These are phyloP conservation scores for Tillus elongatus DNA, from an alignment of 2,888 invertebrate genomes.

Conservation along the genomic window DNA sequence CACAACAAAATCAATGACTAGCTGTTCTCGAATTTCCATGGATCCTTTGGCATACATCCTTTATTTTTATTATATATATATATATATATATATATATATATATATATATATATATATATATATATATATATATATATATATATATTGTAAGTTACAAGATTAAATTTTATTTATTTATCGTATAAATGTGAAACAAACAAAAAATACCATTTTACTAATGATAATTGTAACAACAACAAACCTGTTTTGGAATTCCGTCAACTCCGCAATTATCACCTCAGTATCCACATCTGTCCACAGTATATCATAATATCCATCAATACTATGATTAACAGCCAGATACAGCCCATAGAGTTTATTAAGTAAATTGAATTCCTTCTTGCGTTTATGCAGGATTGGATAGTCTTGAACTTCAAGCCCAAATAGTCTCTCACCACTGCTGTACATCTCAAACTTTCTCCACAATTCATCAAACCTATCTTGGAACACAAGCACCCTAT, in stretches of 20 bases:
- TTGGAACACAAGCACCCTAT: slow-evolving; percentile 67
- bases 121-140: too few species aligned
- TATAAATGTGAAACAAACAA: too few species aligned
- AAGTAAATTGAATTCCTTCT: slow-evolving; percentile 74
- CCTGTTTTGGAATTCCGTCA: slow-evolving; percentile 76
- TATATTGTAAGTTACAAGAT: too few species aligned
- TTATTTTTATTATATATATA: too few species aligned
- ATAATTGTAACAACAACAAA: too few species aligned
- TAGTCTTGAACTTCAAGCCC: slow-evolving; percentile 77
- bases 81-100: too few species aligned
- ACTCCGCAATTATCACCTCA: slow-evolving; percentile 67
- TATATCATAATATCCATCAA: slow-evolving; percentile 78
- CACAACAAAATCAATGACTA: too few species aligned
- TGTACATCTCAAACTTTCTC: slow-evolving; percentile 72
- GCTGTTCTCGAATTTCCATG: too few species aligned
- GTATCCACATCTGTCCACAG: slow-evolving; percentile 79
- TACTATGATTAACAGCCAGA: slow-evolving; percentile 73
- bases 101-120: too few species aligned
- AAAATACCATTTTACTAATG: too few species aligned
- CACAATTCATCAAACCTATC: slow-evolving; percentile 75
- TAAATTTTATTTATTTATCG: too few species aligned
- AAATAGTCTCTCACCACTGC: slow-evolving; percentile 75
- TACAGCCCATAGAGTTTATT: slow-evolving; percentile 75
- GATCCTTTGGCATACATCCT: too few species aligned
- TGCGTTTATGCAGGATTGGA: slow-evolving; percentile 67